Percentiles rank a stretch among this genome's conserved stretches.
Evolutionary conservation across 2,888 invertebrate species (phyloP).

Genomic region (Helobdella robusta): DNA sequence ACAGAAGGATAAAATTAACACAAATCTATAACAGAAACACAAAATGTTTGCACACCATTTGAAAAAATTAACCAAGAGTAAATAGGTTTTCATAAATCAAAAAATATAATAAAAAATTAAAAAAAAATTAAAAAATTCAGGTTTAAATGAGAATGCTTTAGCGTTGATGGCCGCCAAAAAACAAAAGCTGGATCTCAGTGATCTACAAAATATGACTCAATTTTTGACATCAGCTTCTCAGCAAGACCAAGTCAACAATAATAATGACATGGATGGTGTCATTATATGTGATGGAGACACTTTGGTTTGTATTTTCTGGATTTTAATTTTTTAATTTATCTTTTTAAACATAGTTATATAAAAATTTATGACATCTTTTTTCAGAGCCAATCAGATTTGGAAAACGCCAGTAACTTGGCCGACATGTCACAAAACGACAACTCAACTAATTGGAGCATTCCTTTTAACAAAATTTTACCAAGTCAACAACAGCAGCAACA

Average conservation of each 20-base stretch:
- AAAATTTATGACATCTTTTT: not conserved
- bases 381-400: slow-evolving; percentile 19
- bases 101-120: too few relatives aligned
- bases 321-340: too few relatives aligned
- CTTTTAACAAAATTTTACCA: slow-evolving; percentile 13
- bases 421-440: slow-evolving; percentile 16
- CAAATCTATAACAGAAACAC: too few relatives aligned
- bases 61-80: too few relatives aligned
- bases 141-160: slow-evolving; percentile 14
- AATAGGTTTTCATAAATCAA: too few relatives aligned
- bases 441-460: slow-evolving; percentile 1
- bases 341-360: not conserved
- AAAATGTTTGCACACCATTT: too few relatives aligned
- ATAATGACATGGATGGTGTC: slow-evolving; percentile 22
- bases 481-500: slow-evolving; percentile 10
- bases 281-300: slow-evolving; percentile 21
- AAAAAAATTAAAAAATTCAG: too few relatives aligned
- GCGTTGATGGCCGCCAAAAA: slow-evolving; percentile 15
- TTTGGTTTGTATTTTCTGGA: slow-evolving; percentile 3
- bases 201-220: slow-evolving; percentile 21
- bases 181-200: slow-evolving; percentile 21
- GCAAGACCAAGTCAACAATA: slow-evolving; percentile 18
- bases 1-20: too few relatives aligned
- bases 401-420: slow-evolving; percentile 11
- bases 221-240: not conserved